Evolutionary conservation across 1,140 invertebrate species (phyloP).

Genomic region (Venustaconcha ellipsiformis): DNA sequence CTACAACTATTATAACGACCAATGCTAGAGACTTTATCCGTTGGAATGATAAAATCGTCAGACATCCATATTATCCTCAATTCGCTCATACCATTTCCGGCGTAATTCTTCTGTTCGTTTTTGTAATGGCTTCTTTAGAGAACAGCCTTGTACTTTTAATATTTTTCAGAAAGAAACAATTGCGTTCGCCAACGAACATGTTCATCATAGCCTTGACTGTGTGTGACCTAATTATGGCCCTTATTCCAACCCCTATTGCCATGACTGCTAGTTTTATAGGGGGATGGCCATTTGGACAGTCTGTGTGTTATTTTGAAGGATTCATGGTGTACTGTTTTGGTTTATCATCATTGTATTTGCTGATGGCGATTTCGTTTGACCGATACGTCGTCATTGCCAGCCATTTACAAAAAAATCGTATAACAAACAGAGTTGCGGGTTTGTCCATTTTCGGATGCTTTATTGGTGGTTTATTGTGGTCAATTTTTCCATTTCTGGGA

Average conservation of each 20-base stretch:
- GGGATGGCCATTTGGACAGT: conserved; percentile 41
- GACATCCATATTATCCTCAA: conserved; percentile 17
- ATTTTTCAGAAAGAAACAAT: conserved; percentile 43
- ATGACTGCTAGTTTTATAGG: conserved; percentile 29
- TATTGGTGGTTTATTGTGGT: conserved; percentile 39
- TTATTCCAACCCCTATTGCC: conserved; percentile 25
- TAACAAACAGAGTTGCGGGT: conserved; percentile 43
- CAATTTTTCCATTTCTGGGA: conserved; percentile 44
- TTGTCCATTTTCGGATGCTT: conserved; percentile 27
- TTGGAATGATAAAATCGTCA: neutral
- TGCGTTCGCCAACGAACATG: conserved; percentile 52
- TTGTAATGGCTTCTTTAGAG: conserved; percentile 30
- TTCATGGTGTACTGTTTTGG: conserved; percentile 55
- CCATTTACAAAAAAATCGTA: conserved; percentile 38
- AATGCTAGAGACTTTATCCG: too few relatives aligned
- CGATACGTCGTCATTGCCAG: conserved; percentile 57
- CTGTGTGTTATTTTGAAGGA: conserved; percentile 41
- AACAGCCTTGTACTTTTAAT: conserved; percentile 37
- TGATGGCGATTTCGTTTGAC: conserved; percentile 50
- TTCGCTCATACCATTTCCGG: conserved; percentile 24
- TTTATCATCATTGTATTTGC: conserved; percentile 43
- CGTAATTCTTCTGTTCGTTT: conserved; percentile 22
- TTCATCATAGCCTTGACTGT: conserved; percentile 54
- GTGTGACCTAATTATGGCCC: conserved; percentile 46
- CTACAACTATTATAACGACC: too few relatives aligned